Conservation (phyloP, 2,888 invertebrate species). For the Torymus auratus region DNA sequence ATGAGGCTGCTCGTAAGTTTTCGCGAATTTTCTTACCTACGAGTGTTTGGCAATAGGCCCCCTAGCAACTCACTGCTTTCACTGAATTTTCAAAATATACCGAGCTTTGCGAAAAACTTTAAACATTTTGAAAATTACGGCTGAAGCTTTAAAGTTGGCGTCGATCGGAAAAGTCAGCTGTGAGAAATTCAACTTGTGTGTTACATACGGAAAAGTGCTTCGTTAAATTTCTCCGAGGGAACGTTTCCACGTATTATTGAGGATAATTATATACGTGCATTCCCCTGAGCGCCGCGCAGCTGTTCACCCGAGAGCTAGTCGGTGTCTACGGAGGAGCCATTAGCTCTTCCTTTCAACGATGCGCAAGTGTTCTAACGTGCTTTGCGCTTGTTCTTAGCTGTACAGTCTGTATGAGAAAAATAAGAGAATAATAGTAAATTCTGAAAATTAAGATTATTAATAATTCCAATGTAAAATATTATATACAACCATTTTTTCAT, state of each 20-base stretch:
- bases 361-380: too few relatives aligned
- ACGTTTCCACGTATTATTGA: neutral
- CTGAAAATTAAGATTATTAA: too few relatives aligned
- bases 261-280: neutral
- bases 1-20: slow-evolving; percentile 58
- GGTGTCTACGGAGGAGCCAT: neutral
- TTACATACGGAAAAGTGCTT: slow-evolving; percentile 17
- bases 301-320: slow-evolving; percentile 15
- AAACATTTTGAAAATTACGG: too few relatives aligned
- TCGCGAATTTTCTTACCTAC: slow-evolving; percentile 3
- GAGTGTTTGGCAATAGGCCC: too few relatives aligned
- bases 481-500: too few relatives aligned
- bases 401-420: neutral
- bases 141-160: neutral
- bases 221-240: slow-evolving; percentile 15
- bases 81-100: too few relatives aligned
- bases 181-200: slow-evolving; percentile 5
- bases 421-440: too few relatives aligned
- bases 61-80: too few relatives aligned
- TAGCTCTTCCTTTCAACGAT: neutral
- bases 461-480: too few relatives aligned
- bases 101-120: too few relatives aligned
- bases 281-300: slow-evolving; percentile 15
- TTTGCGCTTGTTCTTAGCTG: neutral
- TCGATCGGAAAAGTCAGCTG: neutral